These are phyloP conservation scores for Sarcophaga subvicina DNA, from an alignment of 2,888 invertebrate genomes.

Conservation along the genomic window DNA sequence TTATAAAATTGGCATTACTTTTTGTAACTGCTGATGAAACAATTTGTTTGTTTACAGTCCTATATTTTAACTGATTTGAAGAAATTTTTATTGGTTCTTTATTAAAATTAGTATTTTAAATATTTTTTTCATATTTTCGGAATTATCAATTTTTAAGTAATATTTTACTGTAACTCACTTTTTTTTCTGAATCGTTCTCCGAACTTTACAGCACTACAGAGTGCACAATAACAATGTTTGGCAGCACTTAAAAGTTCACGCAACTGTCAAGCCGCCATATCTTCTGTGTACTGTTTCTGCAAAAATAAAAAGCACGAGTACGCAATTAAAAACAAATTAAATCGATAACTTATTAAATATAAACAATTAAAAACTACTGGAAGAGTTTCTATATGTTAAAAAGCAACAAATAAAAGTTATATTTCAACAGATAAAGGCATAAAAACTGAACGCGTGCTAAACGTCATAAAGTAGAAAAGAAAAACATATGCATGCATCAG, in stretches of 20 bases:
- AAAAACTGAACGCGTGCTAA: slow-evolving; percentile 43
- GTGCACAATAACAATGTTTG: neutral
- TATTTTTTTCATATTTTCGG: too few relatives aligned
- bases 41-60: too few relatives aligned
- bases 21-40: too few relatives aligned
- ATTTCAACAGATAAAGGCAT: neutral
- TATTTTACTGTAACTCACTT: too few relatives aligned
- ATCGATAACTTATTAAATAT: slow-evolving; percentile 10
- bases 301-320: slow-evolving; percentile 47
- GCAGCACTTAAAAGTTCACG: neutral
- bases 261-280: slow-evolving; percentile 52
- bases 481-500: slow-evolving; percentile 50
- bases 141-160: too few relatives aligned
- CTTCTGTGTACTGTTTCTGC: slow-evolving; percentile 36
- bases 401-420: neutral
- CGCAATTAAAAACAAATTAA: neutral
- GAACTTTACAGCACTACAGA: neutral
- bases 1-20: too few relatives aligned
- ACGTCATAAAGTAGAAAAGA: slow-evolving; percentile 12
- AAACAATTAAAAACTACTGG: neutral
- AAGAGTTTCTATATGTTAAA: neutral
- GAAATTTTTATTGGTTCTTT: too few relatives aligned
- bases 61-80: too few relatives aligned
- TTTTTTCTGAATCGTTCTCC: neutral
- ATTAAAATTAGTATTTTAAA: too few relatives aligned